These are phyloP conservation scores for Silvanus unidentatus DNA, from an alignment of 2,888 invertebrate genomes.

Conservation along the genomic window DNA sequence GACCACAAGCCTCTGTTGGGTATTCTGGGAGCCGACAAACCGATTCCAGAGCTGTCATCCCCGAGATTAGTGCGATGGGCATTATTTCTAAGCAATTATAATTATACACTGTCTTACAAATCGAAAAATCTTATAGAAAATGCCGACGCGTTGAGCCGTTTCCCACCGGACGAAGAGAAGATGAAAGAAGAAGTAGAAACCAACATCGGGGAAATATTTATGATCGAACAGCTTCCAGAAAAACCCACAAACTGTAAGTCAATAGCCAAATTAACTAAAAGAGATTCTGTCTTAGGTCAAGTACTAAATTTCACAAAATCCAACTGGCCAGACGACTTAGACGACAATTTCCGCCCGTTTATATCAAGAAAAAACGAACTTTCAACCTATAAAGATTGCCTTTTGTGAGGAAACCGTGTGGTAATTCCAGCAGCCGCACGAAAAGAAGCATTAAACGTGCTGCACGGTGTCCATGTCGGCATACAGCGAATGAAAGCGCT, in stretches of 20 bases:
- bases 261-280: constrained; percentile 1
- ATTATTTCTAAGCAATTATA: constrained; percentile 4
- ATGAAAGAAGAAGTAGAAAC: neutral
- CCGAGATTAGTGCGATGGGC: constrained; percentile 9
- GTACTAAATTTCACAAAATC: no score
- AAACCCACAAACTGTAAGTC: neutral
- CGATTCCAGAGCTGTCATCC: constrained; percentile 4
- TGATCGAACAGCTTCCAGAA: constrained; percentile 8
- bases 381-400: constrained; percentile 5
- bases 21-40: constrained; percentile 11
- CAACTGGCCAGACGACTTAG: constrained; percentile 2
- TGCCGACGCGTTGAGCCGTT: constrained; percentile 6
- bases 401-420: constrained; percentile 1
- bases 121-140: constrained; percentile 4
- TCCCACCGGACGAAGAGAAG: no score
- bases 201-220: neutral
- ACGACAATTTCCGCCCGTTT: neutral
- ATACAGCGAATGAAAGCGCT: no score
- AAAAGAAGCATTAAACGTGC: neutral
- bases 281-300: constrained; percentile 2
- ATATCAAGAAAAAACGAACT: neutral
- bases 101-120: constrained; percentile 2
- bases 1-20: constrained; percentile 16
- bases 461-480: no score
- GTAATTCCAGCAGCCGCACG: neutral